phyloP scores from a whole-genome alignment of 2,888 invertebrate genomes.

The Diogma glabrata region DNA sequence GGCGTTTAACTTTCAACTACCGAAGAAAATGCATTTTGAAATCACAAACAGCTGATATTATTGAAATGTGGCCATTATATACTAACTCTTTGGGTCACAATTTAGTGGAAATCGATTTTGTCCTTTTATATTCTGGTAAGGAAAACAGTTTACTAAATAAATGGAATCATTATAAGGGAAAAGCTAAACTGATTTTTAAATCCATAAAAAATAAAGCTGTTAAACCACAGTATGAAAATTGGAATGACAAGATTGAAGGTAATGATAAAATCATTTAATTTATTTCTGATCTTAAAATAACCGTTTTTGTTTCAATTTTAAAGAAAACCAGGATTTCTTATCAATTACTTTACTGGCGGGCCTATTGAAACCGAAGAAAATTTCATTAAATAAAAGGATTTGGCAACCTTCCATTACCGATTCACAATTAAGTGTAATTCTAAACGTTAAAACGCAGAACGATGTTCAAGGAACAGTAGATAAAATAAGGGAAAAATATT shows the following conservation, averaged over 20 bases:
- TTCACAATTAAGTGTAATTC: neutral
- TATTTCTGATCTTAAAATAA: neutral
- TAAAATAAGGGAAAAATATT: neutral
- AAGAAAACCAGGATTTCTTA: neutral
- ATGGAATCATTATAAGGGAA: neutral
- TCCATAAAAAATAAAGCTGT: neutral
- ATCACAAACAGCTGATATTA: neutral
- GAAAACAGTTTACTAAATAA: neutral
- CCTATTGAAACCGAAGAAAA: neutral
- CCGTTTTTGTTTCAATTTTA: neutral
- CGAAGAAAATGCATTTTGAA: neutral
- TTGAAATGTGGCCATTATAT: neutral
- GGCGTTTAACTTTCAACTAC: neutral
- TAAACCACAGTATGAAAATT: neutral
- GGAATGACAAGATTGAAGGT: slow-evolving; percentile 1
- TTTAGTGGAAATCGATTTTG: neutral
- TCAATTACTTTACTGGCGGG: neutral
- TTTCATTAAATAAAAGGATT: neutral
- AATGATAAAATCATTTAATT: neutral
- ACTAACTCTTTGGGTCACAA: neutral
- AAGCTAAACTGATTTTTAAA: neutral
- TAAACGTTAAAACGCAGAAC: neutral
- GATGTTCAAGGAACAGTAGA: neutral
- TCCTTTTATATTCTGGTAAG: neutral
- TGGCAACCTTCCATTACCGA: neutral